phyloP scores from a whole-genome alignment of 2,797 vertebrate species.

The Manis pentadactyla region DNA sequence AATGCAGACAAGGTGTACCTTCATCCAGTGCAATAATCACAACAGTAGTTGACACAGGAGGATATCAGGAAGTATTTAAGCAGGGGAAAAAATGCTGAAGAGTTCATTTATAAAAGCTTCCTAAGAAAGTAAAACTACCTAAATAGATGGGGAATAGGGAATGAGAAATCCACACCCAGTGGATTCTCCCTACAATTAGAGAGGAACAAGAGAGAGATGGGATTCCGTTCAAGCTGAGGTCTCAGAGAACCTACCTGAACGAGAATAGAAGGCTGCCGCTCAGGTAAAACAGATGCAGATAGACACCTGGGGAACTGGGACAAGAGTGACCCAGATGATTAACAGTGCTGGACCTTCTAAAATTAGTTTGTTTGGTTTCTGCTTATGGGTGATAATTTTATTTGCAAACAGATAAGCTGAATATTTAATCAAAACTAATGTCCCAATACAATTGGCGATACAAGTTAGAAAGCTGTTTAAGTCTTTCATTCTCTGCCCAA shows the following conservation, averaged over 20 bases:
- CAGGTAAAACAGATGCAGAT: not conserved
- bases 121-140: not conserved
- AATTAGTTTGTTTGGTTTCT: not conserved
- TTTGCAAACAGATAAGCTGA: not conserved
- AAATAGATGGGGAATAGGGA: not conserved
- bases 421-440: not conserved
- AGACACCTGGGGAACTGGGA: not conserved
- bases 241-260: not conserved
- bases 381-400: not conserved
- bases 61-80: not conserved
- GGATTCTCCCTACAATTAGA: not conserved
- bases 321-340: not conserved
- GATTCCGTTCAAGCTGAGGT: not conserved
- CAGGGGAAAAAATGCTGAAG: not conserved
- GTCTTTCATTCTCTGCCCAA: not conserved
- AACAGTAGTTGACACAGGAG: not conserved
- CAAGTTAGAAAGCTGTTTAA: not conserved
- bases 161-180: not conserved
- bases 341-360: not conserved
- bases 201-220: not conserved
- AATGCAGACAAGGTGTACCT: not conserved
- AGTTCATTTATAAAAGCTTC: not conserved
- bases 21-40: not conserved
- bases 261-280: not conserved
- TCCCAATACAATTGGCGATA: not conserved